Conservation (phyloP, 2,888 invertebrate species). For the Digitonthophagus gazella region DNA sequence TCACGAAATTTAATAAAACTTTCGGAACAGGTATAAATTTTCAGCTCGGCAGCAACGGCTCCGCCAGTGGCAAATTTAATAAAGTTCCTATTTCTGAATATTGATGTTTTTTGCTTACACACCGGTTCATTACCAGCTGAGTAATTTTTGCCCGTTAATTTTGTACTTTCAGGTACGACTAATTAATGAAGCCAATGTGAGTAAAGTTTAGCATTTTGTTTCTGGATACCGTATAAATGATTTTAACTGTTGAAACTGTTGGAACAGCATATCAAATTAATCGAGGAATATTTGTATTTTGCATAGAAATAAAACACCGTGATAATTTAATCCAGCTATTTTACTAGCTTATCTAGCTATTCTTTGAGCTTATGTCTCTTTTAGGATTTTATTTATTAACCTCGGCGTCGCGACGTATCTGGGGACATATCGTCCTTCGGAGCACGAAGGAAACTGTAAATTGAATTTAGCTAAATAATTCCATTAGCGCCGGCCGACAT, state of each 20-base stretch:
- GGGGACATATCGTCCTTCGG: conserved; percentile 6
- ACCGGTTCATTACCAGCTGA: background rate
- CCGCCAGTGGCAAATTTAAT: conserved; percentile 28
- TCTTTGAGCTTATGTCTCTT: background rate
- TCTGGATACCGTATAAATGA: background rate
- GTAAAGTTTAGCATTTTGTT: background rate
- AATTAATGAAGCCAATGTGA: conserved; percentile 14
- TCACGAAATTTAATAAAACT: conserved; percentile 33
- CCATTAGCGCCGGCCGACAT: conserved; percentile 31
- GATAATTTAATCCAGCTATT: too few species aligned
- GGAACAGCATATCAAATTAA: background rate
- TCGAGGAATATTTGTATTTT: background rate
- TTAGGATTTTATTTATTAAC: background rate
- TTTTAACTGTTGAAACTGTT: background rate
- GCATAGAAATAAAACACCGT: too few species aligned
- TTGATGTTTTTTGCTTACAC: conserved; percentile 28
- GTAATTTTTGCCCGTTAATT: background rate
- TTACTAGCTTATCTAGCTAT: too few species aligned
- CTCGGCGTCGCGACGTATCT: background rate
- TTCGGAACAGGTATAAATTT: conserved; percentile 32
- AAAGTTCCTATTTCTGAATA: conserved; percentile 32
- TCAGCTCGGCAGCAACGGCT: conserved; percentile 18
- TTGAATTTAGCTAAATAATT: conserved; percentile 33
- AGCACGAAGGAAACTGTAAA: conserved; percentile 23
- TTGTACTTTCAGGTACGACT: conserved; percentile 8